Conservation (phyloP, 2,888 invertebrate species). For the Cyaniris semiargus region DNA sequence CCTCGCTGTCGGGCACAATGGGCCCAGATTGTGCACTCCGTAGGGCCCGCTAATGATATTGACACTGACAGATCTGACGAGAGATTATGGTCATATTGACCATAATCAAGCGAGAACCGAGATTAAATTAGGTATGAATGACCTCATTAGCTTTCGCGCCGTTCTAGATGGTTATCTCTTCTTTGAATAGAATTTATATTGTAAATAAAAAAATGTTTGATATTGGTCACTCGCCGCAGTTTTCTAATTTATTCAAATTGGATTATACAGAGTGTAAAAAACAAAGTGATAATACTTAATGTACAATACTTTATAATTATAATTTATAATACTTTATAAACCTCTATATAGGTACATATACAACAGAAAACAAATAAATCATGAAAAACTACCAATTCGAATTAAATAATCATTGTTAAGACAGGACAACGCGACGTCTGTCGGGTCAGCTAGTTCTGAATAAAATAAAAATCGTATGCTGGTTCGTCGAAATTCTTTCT, state of each 20-base stretch:
- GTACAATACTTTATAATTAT: too few relatives aligned
- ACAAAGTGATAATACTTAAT: background rate
- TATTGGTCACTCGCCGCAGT: background rate
- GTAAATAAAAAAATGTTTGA: background rate
- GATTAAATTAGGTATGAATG: slow-evolving; percentile 19
- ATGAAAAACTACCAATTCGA: too few relatives aligned
- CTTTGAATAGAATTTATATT: background rate
- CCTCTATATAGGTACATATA: too few relatives aligned
- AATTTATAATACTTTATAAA: too few relatives aligned
- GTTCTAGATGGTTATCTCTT: slow-evolving; percentile 12
- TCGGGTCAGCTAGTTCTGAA: too few relatives aligned
- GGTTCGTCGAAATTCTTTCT: too few relatives aligned
- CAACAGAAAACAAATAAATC: background rate
- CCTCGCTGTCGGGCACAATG: slow-evolving; percentile 20
- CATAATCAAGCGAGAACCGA: slow-evolving; percentile 20
- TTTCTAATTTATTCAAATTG: background rate
- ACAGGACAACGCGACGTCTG: too few relatives aligned
- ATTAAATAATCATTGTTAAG: too few relatives aligned
- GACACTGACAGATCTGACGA: slow-evolving; percentile 24
- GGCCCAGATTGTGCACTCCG: slow-evolving; percentile 25
- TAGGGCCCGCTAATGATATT: slow-evolving; percentile 19
- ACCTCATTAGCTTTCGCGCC: slow-evolving; percentile 21
- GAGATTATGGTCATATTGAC: slow-evolving; percentile 30
- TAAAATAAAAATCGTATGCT: too few relatives aligned
- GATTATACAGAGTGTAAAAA: background rate